Percentiles rank a stretch among this genome's conserved stretches.
Evolutionary conservation across 2,113 vertebrate species (phyloP).

Genomic region (Atherinomorus stipes): DNA sequence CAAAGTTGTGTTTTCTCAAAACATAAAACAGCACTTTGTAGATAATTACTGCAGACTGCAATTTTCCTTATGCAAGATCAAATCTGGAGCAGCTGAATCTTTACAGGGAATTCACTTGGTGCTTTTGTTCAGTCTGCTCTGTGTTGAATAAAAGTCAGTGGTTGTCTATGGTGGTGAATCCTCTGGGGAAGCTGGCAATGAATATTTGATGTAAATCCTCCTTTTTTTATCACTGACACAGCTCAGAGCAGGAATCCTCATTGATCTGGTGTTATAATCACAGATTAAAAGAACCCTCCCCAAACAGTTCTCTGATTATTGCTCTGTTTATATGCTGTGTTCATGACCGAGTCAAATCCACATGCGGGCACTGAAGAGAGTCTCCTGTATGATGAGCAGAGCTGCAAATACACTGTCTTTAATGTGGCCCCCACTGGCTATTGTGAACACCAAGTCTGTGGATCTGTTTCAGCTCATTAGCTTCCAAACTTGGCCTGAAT

Average conservation of each 20-base stretch:
- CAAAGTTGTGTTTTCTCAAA: constrained; percentile 41
- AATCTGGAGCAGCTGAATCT: constrained; percentile 43
- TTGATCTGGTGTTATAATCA: constrained; percentile 84
- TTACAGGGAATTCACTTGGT: constrained; percentile 29
- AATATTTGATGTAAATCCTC: constrained; percentile 84
- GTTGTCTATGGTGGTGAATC: constrained; percentile 68
- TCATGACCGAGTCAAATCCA: constrained; percentile 57
- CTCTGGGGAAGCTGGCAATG: constrained; percentile 73
- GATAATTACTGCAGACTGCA: constrained; percentile 59
- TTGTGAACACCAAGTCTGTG: constrained; percentile 69
- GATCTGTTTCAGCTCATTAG: constrained; percentile 84
- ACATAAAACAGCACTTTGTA: constrained; percentile 56
- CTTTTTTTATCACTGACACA: constrained; percentile 74
- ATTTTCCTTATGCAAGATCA: constrained; percentile 45
- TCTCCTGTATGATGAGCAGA: constrained; percentile 47
- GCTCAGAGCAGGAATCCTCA: constrained; percentile 75
- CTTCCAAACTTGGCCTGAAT: constrained; percentile 79
- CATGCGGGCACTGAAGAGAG: constrained; percentile 49
- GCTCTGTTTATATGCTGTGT: constrained; percentile 65
- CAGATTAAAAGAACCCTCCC: constrained; percentile 80
- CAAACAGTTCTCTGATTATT: constrained; percentile 82
- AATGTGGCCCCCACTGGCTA: constrained; percentile 66
- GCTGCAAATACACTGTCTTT: constrained; percentile 61
- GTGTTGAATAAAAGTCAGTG: constrained; percentile 59
- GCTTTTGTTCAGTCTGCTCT: constrained; percentile 65